These are phyloP conservation scores for Eospalax fontanierii DNA, from an alignment of 2,797 vertebrate genomes.

Conservation along the genomic window DNA sequence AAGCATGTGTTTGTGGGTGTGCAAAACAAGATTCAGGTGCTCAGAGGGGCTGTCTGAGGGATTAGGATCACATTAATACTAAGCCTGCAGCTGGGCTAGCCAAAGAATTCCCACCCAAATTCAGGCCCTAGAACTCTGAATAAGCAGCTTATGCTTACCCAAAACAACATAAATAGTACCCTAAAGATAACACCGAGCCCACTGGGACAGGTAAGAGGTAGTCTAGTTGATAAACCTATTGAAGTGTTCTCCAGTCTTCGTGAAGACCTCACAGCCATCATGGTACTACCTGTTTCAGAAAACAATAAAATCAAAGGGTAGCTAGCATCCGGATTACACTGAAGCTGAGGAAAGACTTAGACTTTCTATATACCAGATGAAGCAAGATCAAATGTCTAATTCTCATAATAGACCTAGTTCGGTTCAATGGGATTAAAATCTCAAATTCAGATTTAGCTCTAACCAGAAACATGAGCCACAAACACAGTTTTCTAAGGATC, in stretches of 20 bases:
- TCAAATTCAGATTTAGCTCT: slow-evolving; percentile 68
- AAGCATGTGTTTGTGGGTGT: slow-evolving; percentile 2
- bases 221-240: neutral
- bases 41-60: slow-evolving; percentile 22
- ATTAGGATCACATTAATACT: slow-evolving; percentile 83
- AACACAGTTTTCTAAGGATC: neutral
- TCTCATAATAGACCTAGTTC: slow-evolving; percentile 46
- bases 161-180: slow-evolving; percentile 71
- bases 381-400: slow-evolving; percentile 70
- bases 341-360: neutral
- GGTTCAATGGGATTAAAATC: slow-evolving; percentile 74
- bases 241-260: neutral
- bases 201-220: neutral
- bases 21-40: slow-evolving; percentile 55
- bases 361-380: slow-evolving; percentile 25
- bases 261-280: neutral
- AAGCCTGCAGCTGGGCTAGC: slow-evolving; percentile 80
- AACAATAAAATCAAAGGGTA: slow-evolving; percentile 66
- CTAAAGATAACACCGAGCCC: slow-evolving; percentile 8
- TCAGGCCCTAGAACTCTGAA: slow-evolving; percentile 66
- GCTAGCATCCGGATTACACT: slow-evolving; percentile 15
- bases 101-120: slow-evolving; percentile 76
- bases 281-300: neutral
- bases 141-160: slow-evolving; percentile 76
- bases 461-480: slow-evolving; percentile 68